These are phyloP conservation scores for Burhinus oedicnemus DNA, from an alignment of 2,113 vertebrate genomes.

Conservation along the genomic window DNA sequence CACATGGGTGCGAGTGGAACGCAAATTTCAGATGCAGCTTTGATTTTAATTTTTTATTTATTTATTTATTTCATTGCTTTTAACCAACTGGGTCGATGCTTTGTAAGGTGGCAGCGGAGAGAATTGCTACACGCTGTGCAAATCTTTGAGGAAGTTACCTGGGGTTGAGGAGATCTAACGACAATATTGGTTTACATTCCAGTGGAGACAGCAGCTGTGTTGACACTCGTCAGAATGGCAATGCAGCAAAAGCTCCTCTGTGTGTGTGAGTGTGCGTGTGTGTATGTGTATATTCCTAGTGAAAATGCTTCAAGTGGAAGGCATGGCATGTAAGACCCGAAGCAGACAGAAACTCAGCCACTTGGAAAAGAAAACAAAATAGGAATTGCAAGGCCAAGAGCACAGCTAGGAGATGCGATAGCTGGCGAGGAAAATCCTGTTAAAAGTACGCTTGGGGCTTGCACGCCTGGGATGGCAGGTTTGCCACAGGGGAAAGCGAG, in stretches of 20 bases:
- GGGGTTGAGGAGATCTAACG: constrained; percentile 71
- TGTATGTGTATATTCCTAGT: background rate
- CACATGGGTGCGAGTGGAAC: accelerated
- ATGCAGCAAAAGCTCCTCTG: background rate
- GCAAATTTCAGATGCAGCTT: background rate
- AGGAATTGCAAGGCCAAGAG: background rate
- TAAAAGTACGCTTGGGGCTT: constrained; percentile 23
- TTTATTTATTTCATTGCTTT: background rate
- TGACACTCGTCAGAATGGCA: constrained; percentile 70
- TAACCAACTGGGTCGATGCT: background rate
- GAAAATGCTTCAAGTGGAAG: constrained; percentile 54
- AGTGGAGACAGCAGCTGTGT: constrained; percentile 79
- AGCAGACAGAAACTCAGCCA: constrained; percentile 2
- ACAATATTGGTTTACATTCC: constrained; percentile 83
- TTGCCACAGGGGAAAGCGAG: background rate
- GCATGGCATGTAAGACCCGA: background rate
- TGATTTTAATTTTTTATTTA: background rate
- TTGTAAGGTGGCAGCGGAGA: background rate
- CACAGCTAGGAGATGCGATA: background rate
- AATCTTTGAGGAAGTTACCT: constrained; percentile 73
- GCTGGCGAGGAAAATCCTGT: background rate
- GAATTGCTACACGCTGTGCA: constrained; percentile 23
- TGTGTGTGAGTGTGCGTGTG: background rate
- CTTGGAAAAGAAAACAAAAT: constrained; percentile 61
- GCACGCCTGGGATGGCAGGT: background rate